Evolutionary conservation across 1,140 invertebrate species (phyloP), one percentile per base, ranked within the genome.

Genomic region (Drosophila bifasciata): DNA sequence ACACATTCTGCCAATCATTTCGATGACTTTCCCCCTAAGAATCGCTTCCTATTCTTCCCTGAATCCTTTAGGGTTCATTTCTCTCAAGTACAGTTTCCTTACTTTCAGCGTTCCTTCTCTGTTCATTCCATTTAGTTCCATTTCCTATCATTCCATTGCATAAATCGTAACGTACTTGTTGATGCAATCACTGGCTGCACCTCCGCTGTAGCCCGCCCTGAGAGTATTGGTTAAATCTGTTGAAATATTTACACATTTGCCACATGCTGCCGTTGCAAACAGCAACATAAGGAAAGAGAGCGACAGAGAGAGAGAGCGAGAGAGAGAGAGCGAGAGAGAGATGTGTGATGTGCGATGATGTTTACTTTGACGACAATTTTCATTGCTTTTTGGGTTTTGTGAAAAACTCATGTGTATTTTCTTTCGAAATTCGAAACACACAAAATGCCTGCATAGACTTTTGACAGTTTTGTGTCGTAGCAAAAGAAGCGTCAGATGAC

Each of bases 381-480:
- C 64, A 68, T 68, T 46, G 64, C 62, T 68, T 53, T 68, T 21
- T 48, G 45, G 63, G 39, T 64, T 36, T n/a, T n/a, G n/a, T 43
- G 59, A 45, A 39, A 52, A 15, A 56, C 28, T 60, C 55, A 56
- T 36, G 25, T 39, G 60, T 66, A 36, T 53, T 68, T 52, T 67
- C 11, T 58, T 60, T 66, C 51, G 62, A 74, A 70, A 58, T 69
- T 60, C 1, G 32, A 3, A 3, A 61, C 68, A 63, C 66, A 55
- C 39, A 60, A 79, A 79, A 66, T 66, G 77, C 56, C 51, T 67
- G 67, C 63, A 73, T 68, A 73, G 63, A 70, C 40, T 70, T 70
- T 62, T 46, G 79, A 78, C 79, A 83, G 77, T 79, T 79, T 77
- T 79, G 76, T 79, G 76, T 76, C 76, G 76, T 62, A 58, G 53